phyloP scores from a whole-genome alignment of 37 sponge, comb jelly and placozoan genomes.

The Beroe ovata region DNA sequence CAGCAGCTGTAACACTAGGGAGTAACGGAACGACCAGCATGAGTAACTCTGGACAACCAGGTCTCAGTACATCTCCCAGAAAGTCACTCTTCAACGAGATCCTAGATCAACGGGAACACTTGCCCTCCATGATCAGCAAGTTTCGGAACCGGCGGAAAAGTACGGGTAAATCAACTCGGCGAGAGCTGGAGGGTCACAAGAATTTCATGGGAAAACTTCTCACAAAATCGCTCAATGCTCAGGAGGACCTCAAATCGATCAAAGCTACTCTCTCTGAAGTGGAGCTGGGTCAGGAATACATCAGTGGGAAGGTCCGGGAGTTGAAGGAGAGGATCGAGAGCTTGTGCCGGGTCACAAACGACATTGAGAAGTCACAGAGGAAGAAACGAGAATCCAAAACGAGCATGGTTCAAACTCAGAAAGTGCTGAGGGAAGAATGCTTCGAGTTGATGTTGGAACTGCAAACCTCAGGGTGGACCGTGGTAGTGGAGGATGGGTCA shows the following conservation, averaged over 20 bases:
- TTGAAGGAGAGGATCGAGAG: not conserved
- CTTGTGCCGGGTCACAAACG: not conserved
- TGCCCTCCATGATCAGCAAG: slow-evolving; percentile 34
- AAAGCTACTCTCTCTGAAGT: not conserved
- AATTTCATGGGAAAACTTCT: slow-evolving; percentile 21
- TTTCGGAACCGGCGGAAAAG: slow-evolving; percentile 33
- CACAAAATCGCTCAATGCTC: slow-evolving; percentile 1
- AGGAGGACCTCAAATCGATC: slow-evolving; percentile 47
- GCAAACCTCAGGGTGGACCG: not conserved
- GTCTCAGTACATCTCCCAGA: not conserved
- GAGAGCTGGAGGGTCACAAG: not conserved
- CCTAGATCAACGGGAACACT: not conserved
- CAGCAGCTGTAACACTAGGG: too few species aligned
- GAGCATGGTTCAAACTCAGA: not conserved
- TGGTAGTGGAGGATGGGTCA: not conserved
- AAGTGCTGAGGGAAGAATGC: not conserved
- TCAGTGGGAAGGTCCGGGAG: slow-evolving; percentile 11
- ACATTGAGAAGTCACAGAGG: not conserved
- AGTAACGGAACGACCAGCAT: too few species aligned
- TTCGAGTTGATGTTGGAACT: slow-evolving; percentile 5
- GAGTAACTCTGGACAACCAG: not conserved
- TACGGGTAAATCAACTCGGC: not conserved
- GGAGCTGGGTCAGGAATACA: not conserved
- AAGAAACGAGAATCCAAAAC: not conserved
- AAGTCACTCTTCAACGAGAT: not conserved